These are phyloP conservation scores for Anneissia japonica DNA, from an alignment of 35 echinoderm and acorn worm genomes.

Conservation along the genomic window DNA sequence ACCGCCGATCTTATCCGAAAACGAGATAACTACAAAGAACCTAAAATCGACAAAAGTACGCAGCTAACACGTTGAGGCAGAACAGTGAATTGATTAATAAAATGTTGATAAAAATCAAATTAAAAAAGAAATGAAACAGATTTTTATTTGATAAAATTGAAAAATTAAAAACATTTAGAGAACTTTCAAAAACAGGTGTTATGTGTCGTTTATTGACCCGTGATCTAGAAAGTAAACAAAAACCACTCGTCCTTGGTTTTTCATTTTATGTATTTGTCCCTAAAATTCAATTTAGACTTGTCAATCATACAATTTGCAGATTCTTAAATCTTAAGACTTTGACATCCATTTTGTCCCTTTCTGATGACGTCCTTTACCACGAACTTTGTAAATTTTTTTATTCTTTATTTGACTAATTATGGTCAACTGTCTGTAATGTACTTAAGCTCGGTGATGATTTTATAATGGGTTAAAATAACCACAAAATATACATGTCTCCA, in stretches of 20 bases:
- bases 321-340: not conserved
- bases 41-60: too few species aligned
- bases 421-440: too few species aligned
- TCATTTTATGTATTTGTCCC: not conserved
- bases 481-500: too few species aligned
- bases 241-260: not conserved
- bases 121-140: not conserved
- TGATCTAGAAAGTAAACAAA: not conserved
- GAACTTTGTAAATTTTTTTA: not conserved
- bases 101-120: not conserved
- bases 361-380: not conserved
- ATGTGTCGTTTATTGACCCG: not conserved
- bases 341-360: not conserved
- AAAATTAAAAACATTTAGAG: not conserved
- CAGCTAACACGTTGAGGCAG: too few species aligned
- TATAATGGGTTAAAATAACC: too few species aligned
- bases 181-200: not conserved
- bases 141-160: not conserved
- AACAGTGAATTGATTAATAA: too few species aligned
- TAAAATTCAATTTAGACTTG: not conserved
- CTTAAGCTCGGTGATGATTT: too few species aligned
- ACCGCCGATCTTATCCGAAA: too few species aligned
- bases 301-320: too few species aligned
- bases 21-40: too few species aligned
- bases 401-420: too few species aligned